phyloP scores from a whole-genome alignment of 2,888 invertebrate genomes.

The Phengaris arion region DNA sequence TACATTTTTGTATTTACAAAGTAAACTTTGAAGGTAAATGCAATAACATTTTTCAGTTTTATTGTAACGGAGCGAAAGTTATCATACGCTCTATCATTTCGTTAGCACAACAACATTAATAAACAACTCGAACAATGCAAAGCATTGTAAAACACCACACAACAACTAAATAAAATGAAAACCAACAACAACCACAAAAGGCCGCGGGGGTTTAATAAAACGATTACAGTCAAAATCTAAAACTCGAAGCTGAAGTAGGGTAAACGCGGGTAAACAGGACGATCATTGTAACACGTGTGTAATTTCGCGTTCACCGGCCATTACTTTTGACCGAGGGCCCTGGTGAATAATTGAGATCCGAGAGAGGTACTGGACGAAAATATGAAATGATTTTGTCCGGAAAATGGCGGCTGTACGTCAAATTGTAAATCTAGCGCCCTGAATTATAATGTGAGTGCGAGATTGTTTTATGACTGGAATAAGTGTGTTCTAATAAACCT shows the following conservation, averaged over 20 bases:
- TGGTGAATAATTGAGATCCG: conserved; percentile 70
- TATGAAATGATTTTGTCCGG: conserved; percentile 71
- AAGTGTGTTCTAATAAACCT: neutral
- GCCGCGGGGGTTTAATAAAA: conserved; percentile 55
- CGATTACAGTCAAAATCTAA: conserved; percentile 63
- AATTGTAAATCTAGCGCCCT: conserved; percentile 41
- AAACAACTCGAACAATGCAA: neutral
- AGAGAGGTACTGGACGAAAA: conserved; percentile 67
- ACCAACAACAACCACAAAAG: conserved; percentile 26
- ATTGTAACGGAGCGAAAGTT: neutral
- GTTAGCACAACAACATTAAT: neutral
- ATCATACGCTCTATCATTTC: neutral
- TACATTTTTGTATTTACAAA: too few species aligned
- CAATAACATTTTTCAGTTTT: neutral
- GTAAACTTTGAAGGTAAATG: too few species aligned
- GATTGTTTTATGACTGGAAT: conserved; percentile 30
- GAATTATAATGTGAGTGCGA: conserved; percentile 34
- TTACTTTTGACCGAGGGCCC: conserved; percentile 58
- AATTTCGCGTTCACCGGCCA: conserved; percentile 70
- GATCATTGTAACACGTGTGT: conserved; percentile 75
- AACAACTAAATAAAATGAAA: conserved; percentile 19
- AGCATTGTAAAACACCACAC: conserved; percentile 3
- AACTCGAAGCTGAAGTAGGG: conserved; percentile 56
- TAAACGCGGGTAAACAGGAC: conserved; percentile 63
- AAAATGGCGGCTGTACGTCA: conserved; percentile 49